phyloP scores from a whole-genome alignment of 2,797 vertebrate species.

The Danio tinwini region DNA sequence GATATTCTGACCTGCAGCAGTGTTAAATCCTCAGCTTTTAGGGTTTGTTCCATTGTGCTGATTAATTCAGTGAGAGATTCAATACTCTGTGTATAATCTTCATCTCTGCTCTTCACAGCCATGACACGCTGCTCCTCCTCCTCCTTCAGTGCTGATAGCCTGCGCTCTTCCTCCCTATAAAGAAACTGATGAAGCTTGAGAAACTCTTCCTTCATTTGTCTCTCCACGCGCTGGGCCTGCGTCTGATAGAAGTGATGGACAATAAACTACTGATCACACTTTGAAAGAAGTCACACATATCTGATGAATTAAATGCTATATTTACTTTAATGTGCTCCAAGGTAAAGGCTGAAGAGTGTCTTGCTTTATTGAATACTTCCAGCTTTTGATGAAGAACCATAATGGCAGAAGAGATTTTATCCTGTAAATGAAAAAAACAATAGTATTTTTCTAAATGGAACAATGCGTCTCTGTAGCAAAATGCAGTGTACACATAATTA shows the following conservation, averaged over 20 bases:
- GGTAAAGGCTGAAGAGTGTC: slow-evolving; percentile 60
- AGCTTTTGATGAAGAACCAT: slow-evolving; percentile 69
- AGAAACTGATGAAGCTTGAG: slow-evolving; percentile 73
- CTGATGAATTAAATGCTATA: not conserved
- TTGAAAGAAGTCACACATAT: not conserved
- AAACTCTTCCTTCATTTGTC: slow-evolving; percentile 72
- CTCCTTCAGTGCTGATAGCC: slow-evolving; percentile 68
- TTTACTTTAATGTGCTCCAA: slow-evolving; percentile 72
- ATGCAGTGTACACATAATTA: too few species aligned
- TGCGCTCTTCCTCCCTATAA: slow-evolving; percentile 67
- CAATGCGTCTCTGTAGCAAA: too few species aligned
- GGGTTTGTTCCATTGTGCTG: slow-evolving; percentile 62
- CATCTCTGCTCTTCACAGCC: slow-evolving; percentile 64
- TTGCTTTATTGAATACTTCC: slow-evolving; percentile 61
- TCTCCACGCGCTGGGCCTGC: slow-evolving; percentile 66
- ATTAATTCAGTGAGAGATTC: slow-evolving; percentile 66
- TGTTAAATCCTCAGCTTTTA: slow-evolving; percentile 68
- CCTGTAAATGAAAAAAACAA: slow-evolving; percentile 61
- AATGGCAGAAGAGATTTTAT: slow-evolving; percentile 68
- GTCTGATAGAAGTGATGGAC: slow-evolving; percentile 56
- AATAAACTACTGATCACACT: not conserved
- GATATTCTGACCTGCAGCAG: slow-evolving; percentile 68
- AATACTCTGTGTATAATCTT: slow-evolving; percentile 63
- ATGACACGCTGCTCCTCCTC: slow-evolving; percentile 71
- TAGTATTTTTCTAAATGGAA: not conserved